These are phyloP conservation scores for Cacatua alba DNA, from an alignment of 2,113 vertebrate genomes.

Conservation along the genomic window DNA sequence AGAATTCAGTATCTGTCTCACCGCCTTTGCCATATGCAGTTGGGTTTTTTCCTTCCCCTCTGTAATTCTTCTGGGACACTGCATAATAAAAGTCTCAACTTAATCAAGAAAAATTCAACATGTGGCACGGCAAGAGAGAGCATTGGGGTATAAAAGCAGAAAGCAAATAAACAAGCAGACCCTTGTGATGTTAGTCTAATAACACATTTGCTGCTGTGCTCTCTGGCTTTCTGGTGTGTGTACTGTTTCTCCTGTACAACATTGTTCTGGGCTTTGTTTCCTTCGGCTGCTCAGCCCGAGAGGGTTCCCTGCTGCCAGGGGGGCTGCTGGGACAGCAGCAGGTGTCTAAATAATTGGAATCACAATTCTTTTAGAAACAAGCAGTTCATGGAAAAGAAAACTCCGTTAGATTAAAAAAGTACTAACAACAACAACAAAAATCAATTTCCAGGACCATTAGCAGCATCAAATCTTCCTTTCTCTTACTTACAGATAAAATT, in stretches of 20 bases:
- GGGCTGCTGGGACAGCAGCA: constrained; percentile 62
- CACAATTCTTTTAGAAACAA: constrained; percentile 41
- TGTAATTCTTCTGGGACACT: constrained; percentile 9
- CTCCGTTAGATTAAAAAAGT: not conserved
- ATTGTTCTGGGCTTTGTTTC: constrained; percentile 67
- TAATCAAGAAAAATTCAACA: constrained; percentile 66
- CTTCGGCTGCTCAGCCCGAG: constrained; percentile 26
- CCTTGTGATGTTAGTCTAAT: constrained; percentile 51
- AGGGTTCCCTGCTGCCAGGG: constrained; percentile 47
- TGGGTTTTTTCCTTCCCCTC: constrained; percentile 56
- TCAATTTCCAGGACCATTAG: constrained; percentile 30
- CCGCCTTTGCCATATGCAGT: constrained; percentile 42
- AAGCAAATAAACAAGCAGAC: constrained; percentile 63
- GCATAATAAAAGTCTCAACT: constrained; percentile 66
- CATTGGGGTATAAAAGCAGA: constrained; percentile 8
- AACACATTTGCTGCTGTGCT: constrained; percentile 49
- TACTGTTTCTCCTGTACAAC: constrained; percentile 54
- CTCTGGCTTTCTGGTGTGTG: constrained; percentile 35
- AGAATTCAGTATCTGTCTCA: constrained; percentile 48
- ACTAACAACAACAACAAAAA: not conserved
- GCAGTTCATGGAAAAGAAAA: constrained; percentile 38
- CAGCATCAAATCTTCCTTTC: not conserved
- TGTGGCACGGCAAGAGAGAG: constrained; percentile 42
- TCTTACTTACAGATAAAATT: constrained; percentile 39
- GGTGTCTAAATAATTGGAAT: constrained; percentile 72